Conservation (phyloP, 1,140 invertebrate genomes). For the Cotesia typhae region DNA sequence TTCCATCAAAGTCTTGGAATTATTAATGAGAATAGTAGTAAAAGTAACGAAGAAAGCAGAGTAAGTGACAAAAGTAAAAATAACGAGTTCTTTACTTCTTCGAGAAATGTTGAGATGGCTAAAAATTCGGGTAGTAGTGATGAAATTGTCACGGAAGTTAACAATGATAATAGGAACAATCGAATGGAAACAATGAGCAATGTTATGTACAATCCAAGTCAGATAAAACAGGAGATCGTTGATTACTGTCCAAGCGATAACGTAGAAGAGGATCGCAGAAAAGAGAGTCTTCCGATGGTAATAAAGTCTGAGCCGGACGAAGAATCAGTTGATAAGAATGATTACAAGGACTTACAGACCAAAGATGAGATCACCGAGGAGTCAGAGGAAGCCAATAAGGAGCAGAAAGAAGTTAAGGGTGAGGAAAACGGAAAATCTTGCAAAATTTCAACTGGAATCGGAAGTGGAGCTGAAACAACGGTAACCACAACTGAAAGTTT, state of each 20-base stretch:
- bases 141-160: too few species aligned
- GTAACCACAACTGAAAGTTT: slow-evolving; percentile 32
- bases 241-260: slow-evolving; percentile 44
- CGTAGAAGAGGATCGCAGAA: slow-evolving; percentile 34
- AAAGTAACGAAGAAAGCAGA: background rate
- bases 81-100: too few species aligned
- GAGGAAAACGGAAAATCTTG: slow-evolving; percentile 52
- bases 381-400: slow-evolving; percentile 41
- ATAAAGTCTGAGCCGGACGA: slow-evolving; percentile 54
- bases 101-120: too few species aligned
- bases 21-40: background rate
- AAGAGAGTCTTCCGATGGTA: slow-evolving; percentile 38
- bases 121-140: too few species aligned
- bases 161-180: background rate
- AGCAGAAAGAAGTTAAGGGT: slow-evolving; percentile 38
- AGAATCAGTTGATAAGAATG: slow-evolving; percentile 40
- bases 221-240: slow-evolving; percentile 55
- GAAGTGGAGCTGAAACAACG: slow-evolving; percentile 38
- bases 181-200: background rate
- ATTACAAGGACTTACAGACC: slow-evolving; percentile 71
- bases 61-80: slow-evolving; percentile 31
- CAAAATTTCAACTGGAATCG: too few species aligned
- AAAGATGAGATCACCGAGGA: slow-evolving; percentile 73
- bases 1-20: slow-evolving; percentile 49
- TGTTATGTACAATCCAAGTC: slow-evolving; percentile 45